Base-by-base conservation (phyloP, 2,797 vertebrate species). In the Loris lydekkerianus region DNA sequence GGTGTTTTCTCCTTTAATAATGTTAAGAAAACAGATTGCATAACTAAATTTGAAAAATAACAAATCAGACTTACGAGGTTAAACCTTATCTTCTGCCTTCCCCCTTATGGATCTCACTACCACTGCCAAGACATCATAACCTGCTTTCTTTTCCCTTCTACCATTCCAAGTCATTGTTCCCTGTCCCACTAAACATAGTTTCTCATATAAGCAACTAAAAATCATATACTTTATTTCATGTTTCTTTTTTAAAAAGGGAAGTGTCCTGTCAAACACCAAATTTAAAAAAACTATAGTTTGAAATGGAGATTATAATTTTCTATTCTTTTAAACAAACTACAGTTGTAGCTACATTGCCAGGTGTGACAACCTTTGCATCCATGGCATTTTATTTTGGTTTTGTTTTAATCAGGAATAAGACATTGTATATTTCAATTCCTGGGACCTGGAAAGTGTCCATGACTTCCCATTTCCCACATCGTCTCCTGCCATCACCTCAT, bases 361-460 rank as follows among this genome's bases (percentile, higher is more conserved):
- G 29, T 72, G 72, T 72, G 43, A 63, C 27, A 53, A 53, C 49
- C 3, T 53, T 75, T 78, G 65, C 43, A 73, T 37, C 23, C n/a
- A 46, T 1, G 58, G 56, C 18, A 37, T 65, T 91, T 70, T 23
- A 88, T 23, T 70, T 29, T 1, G 2, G 25, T 9, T 93, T 78
- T 63, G 40, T 91, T 93, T 86, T 56, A 58, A 90, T 86, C 37
- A 67, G 61, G 23, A 94, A n/a, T n/a, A 95, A 40, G 17, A 37
- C 58, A 21, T 34, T 58, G 27, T 10, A 70, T 40, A 49, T 89
- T 90, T 56, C 46, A 67, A 76, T 49, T 63, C 63, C 69, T 43
- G 25, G 27, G 7, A 80, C 10, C 2, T 1, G 3, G 31, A 53
- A 43, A 21, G 21, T 34, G 40, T 43, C 53, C 67, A 60, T 5